phyloP scores from a whole-genome alignment of 2,888 invertebrate genomes.

The Hemithea aestivaria region DNA sequence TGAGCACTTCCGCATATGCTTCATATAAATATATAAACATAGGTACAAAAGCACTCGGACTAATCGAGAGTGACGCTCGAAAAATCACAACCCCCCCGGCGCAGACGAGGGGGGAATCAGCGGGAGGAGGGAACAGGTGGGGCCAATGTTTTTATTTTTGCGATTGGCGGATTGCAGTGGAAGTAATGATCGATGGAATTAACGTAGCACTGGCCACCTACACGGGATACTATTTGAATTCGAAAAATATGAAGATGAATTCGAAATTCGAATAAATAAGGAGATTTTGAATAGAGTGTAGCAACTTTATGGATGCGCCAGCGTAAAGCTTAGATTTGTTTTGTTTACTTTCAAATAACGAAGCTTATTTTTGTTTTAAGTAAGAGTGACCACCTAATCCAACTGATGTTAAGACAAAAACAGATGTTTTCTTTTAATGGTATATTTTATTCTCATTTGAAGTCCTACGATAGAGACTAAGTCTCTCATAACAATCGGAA shows the following conservation, averaged over 20 bases:
- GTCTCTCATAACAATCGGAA: no score
- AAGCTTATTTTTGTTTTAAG: no score
- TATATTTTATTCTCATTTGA: no score
- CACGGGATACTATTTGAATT: slow-evolving; percentile 49
- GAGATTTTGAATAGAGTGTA: slow-evolving; percentile 14
- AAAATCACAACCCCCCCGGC: slow-evolving; percentile 67
- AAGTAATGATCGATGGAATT: slow-evolving; percentile 78
- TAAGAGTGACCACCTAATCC: no score
- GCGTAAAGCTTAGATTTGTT: no score
- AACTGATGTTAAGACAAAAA: no score
- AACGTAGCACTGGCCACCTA: slow-evolving; percentile 65
- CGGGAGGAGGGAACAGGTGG: slow-evolving; percentile 50
- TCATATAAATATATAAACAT: slow-evolving; percentile 4
- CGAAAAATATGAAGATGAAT: slow-evolving; percentile 37
- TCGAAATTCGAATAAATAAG: no score
- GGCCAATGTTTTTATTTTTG: slow-evolving; percentile 73
- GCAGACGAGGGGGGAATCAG: slow-evolving; percentile 39
- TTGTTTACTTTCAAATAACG: no score
- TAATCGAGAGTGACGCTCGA: slow-evolving; percentile 66
- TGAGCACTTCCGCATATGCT: slow-evolving; percentile 25
- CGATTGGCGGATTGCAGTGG: slow-evolving; percentile 77
- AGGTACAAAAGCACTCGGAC: slow-evolving; percentile 22
- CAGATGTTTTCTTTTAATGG: no score
- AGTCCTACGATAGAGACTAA: no score
- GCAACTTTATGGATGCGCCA: no score